Conservation (phyloP, 1,140 invertebrate species). For the Globodera ellingtonae region DNA sequence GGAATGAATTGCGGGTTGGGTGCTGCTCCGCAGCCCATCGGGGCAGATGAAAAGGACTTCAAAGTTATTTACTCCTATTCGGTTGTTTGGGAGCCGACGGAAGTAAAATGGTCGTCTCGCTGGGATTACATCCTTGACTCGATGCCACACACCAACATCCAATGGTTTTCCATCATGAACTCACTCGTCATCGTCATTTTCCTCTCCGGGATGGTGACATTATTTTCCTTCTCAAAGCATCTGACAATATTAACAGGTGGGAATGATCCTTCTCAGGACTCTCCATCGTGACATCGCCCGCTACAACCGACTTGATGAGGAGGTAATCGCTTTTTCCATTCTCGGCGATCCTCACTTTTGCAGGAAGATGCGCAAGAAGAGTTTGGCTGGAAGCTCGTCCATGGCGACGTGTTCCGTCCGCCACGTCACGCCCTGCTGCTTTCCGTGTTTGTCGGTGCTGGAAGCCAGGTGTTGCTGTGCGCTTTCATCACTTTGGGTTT, state of each 20-base stretch:
- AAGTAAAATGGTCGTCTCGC: conserved; percentile 93
- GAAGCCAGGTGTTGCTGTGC: conserved; percentile 82
- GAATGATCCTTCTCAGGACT: conserved; percentile 95
- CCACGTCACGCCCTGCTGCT: conserved; percentile 95
- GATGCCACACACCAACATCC: conserved; percentile 96
- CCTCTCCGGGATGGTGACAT: conserved; percentile 85
- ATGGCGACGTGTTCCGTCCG: conserved; percentile 90
- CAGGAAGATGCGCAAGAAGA: conserved; percentile 95
- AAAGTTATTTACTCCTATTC: conserved; percentile 84
- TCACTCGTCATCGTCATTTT: conserved; percentile 73
- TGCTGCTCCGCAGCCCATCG: conserved; percentile 74
- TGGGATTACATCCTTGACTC: conserved; percentile 99
- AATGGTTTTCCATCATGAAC: conserved; percentile 83
- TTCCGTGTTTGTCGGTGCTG: conserved; percentile 89
- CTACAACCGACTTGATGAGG: conserved; percentile 83
- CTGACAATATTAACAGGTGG: conserved; percentile 75
- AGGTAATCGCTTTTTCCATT: conserved; percentile 64
- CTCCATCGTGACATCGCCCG: conserved; percentile 96
- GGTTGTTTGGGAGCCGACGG: conserved; percentile 80
- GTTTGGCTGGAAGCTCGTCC: conserved; percentile 97
- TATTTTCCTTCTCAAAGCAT: conserved; percentile 47
- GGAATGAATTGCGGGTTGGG: conserved; percentile 69
- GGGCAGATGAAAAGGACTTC: conserved; percentile 69
- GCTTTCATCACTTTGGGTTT: conserved; percentile 71
- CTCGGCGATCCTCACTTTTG: conserved; percentile 3